phyloP scores from a whole-genome alignment of 2,888 invertebrate species.

The Nomada ferruginata region DNA sequence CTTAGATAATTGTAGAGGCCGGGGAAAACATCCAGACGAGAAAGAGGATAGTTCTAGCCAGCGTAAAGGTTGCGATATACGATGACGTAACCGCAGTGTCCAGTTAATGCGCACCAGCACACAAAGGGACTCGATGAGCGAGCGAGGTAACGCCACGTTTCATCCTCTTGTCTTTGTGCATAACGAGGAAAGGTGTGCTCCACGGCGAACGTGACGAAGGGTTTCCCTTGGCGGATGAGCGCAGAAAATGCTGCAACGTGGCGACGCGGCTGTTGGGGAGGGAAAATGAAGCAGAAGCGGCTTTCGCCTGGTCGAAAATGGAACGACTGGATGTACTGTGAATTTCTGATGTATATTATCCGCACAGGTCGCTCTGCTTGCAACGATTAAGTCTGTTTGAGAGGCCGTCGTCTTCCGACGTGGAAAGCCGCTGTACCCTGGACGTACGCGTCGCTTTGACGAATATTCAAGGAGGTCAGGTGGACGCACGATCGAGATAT shows the following conservation, averaged over 20 bases:
- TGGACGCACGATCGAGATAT: not conserved
- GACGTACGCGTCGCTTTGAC: constrained; percentile 20
- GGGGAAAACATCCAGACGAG: constrained; percentile 1
- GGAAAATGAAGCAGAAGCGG: constrained; percentile 24
- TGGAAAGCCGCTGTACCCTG: not conserved
- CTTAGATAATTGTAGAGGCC: constrained; percentile 16
- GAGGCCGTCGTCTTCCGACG: not conserved
- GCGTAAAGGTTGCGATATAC: not conserved
- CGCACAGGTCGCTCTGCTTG: not conserved
- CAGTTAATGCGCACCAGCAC: constrained; percentile 18
- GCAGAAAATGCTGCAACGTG: constrained; percentile 28
- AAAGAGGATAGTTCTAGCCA: not conserved
- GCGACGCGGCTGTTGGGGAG: not conserved
- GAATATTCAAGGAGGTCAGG: constrained; percentile 29
- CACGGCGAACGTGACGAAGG: constrained; percentile 62
- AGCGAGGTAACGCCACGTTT: not conserved
- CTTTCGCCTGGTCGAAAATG: constrained; percentile 24
- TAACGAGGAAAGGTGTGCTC: constrained; percentile 67
- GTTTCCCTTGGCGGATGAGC: constrained; percentile 42
- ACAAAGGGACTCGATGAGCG: constrained; percentile 53
- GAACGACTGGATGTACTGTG: constrained; percentile 28
- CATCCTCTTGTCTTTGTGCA: constrained; percentile 49
- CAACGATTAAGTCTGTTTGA: constrained; percentile 48
- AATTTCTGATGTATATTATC: constrained; percentile 51
- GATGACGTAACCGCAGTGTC: constrained; percentile 34